phyloP scores from a whole-genome alignment of 1,140 invertebrate genomes.

The Leptopilina boulardi region DNA sequence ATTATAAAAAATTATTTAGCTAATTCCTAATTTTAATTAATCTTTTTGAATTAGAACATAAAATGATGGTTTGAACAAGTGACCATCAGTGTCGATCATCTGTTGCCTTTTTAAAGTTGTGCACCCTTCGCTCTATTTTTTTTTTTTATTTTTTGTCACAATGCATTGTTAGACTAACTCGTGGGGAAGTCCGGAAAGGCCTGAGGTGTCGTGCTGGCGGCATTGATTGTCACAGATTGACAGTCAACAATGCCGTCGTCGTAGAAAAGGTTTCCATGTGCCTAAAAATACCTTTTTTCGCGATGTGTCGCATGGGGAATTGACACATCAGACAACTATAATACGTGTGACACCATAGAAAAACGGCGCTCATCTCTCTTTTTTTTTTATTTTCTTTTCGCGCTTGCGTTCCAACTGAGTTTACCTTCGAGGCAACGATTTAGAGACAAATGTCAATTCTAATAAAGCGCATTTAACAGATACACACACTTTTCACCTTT shows the following conservation, averaged over 20 bases:
- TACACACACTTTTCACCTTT: conserved; percentile 2
- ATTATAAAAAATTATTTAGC: too few relatives aligned
- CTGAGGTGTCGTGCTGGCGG: conserved; percentile 29
- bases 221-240: conserved; percentile 32
- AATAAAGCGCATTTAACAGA: conserved; percentile 15
- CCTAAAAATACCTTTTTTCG: conserved; percentile 28
- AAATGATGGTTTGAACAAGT: not conserved
- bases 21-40: too few relatives aligned
- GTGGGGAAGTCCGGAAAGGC: conserved; percentile 22
- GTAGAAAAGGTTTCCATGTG: conserved; percentile 27
- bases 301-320: conserved; percentile 1
- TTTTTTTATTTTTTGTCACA: not conserved
- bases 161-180: not conserved
- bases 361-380: not conserved
- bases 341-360: not conserved
- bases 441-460: conserved; percentile 26
- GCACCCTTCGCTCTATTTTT: too few relatives aligned
- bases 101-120: conserved; percentile 5
- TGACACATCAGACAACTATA: conserved; percentile 19
- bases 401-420: not conserved
- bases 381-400: conserved; percentile 19
- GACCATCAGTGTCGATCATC: conserved; percentile 25
- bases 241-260: conserved; percentile 23
- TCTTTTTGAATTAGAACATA: too few relatives aligned
- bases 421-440: not conserved